phyloP scores from a whole-genome alignment of 2,113 vertebrate species.

The Lepisosteus osseus region DNA sequence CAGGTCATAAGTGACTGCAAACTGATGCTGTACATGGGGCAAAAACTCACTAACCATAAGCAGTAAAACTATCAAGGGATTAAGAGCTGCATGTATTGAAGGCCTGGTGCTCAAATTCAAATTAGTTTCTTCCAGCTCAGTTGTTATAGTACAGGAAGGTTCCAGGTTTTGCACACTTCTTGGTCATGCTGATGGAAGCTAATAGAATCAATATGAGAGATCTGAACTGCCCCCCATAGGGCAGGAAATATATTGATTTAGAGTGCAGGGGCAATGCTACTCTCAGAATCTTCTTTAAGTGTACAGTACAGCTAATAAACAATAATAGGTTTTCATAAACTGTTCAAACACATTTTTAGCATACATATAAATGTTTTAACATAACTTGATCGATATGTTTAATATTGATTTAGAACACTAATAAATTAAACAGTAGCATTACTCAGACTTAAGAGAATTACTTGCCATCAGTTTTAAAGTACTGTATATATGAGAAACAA shows the following conservation, averaged over 20 bases:
- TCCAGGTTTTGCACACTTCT: constrained; percentile 29
- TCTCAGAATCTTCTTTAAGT: neutral
- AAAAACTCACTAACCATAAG: constrained; percentile 67
- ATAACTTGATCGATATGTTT: no score
- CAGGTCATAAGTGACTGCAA: constrained; percentile 65
- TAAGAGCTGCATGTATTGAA: constrained; percentile 40
- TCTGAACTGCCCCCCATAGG: constrained; percentile 45
- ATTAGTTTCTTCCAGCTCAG: constrained; percentile 66
- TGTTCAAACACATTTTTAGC: no score
- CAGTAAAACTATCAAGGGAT: constrained; percentile 58
- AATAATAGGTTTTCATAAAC: neutral
- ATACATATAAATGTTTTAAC: no score
- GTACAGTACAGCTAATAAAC: neutral
- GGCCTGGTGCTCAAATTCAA: constrained; percentile 60
- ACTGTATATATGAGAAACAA: no score
- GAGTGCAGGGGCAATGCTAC: neutral
- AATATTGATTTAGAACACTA: no score
- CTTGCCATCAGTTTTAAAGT: no score
- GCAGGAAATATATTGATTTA: constrained; percentile 38
- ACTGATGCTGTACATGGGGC: constrained; percentile 47
- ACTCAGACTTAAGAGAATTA: no score
- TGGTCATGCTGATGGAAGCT: constrained; percentile 35
- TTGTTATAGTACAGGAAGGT: constrained; percentile 46
- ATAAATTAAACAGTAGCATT: no score
- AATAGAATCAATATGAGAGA: constrained; percentile 41